Percentiles rank a stretch among this genome's conserved stretches.
Evolutionary conservation across 2,888 invertebrate species (phyloP).

Genomic region (Polyommatus iphigenia): DNA sequence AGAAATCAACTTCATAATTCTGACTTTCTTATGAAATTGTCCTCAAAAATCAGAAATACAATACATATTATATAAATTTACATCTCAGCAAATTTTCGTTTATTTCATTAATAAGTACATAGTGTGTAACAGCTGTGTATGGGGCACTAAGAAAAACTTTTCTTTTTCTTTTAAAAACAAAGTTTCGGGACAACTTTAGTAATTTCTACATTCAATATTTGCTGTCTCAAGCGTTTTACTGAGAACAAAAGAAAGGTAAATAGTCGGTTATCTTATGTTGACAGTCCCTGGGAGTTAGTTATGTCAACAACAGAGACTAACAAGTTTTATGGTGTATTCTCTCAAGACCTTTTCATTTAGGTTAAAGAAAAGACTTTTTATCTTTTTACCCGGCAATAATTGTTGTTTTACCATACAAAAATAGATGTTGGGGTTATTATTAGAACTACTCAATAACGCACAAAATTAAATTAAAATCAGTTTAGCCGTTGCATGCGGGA

Average conservation of each 20-base stretch:
- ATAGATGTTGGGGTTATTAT: no score
- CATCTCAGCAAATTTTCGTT: no score
- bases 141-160: neutral
- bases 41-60: no score
- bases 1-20: no score
- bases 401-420: no score
- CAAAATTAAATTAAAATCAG: no score
- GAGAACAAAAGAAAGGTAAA: neutral
- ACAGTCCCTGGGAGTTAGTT: neutral
- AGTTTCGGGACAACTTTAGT: neutral
- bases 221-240: neutral
- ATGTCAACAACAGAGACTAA: constrained; percentile 1
- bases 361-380: neutral
- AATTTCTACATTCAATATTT: constrained; percentile 10
- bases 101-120: no score
- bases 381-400: no score
- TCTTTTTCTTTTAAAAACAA: neutral
- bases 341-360: neutral
- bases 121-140: neutral
- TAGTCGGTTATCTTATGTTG: constrained; percentile 3
- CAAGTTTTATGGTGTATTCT: neutral
- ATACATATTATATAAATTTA: no score
- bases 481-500: no score
- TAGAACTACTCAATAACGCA: no score
- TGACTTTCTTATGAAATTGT: no score